Base-by-base conservation (phyloP, 2,797 vertebrate species). In the Salarias fasciatus region DNA sequence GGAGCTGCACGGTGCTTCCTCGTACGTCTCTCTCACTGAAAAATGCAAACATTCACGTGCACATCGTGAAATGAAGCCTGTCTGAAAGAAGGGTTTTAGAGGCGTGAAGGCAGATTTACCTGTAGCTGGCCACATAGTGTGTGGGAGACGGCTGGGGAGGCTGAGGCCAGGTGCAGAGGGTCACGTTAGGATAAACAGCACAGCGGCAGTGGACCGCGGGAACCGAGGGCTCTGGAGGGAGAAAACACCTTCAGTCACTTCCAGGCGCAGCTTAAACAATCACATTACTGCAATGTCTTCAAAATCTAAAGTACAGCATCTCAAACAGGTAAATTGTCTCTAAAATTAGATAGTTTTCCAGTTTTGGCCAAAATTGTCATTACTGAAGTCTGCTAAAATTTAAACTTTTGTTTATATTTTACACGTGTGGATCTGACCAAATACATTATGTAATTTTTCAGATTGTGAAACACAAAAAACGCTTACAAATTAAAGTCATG, bases 141-240 rank as follows among this genome's bases (percentile, higher is more conserved):
- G 65, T 72, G 1, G 79, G 80, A 5, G 83, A 37, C 4, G 66
- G 65, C 5, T 59, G 45, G 6, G 81, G 30, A 1, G 77, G 67
- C 50, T 90, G 76, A 12, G 77, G 62, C 92, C 92, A 93, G 38
- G 86, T 88, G 64, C 93, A 94, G 6, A 88, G 6, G 1, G 87
- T 90, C 36, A 38, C 18, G 4, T 88, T 63, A 0, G 93, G 93
- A 47, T 90, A 93, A 43, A 69, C 87, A 0, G 86, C 41, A 42
- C 89, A 92, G 82, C 88, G 74, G 72, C 93, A 94, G 3, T 45
- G 49, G 58, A 93, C 86, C 2, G 15, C 15, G 4, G 87, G 91
- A 56, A n/a, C 4, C 7, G 77, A 12, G 10, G 69, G 53, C 63
- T 72, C 92, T 92, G 67, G 49, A 9, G 52, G 46, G 11, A 33